Base-by-base conservation (phyloP, 2,888 invertebrate genomes). In the Priocnemis perturbator region DNA sequence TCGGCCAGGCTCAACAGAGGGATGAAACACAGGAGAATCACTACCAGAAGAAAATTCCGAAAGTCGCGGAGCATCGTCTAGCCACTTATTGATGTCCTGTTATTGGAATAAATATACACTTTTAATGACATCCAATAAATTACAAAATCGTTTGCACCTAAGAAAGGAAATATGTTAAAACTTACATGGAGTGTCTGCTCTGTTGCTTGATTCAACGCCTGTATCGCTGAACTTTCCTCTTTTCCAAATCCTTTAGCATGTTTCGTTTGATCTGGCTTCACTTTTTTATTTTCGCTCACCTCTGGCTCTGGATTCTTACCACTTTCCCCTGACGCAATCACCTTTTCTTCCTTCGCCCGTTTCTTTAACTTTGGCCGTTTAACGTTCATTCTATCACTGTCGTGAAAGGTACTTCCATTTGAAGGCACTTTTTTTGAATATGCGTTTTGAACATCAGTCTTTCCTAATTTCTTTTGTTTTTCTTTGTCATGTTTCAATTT, bases 41-140 rank as follows among this genome's bases (percentile, higher is more conserved):
- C 94, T 94, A 7, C 93, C 94, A 0, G 95, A 95, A 80, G 94
- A 95, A 75, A 93, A 93, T 80, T 93, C 94, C 0, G 94, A 92
- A 72, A 93, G 92, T 78, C 93, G 93, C 0, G 96, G 96, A 0
- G 96, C 94, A 81, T 96, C 96, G 83, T 96, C 96, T 69, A 97
- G 89, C 96, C 96, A 96, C 83, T 96, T 95, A 86, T 95, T 96
- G 52, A 96, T 96, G 86, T 96, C 96, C 91, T 96, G 94, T 66
- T 37, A 30, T 15, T 53, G n/a, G 17, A 19, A 56, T 15, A 14
- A 26, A 37, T 50, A 45, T 37, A 19, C 11, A 57, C 11, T 44
- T 68, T 47, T 26, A 55, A 56, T 37, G 17, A 57, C 52, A 26
- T 11, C 20, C 30, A 50, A 55, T 20, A 58, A 57, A 63, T 47